Evolutionary conservation across 2,888 invertebrate species (phyloP), one percentile per base, ranked within the genome.

Genomic region (Diplolepis rosae): DNA sequence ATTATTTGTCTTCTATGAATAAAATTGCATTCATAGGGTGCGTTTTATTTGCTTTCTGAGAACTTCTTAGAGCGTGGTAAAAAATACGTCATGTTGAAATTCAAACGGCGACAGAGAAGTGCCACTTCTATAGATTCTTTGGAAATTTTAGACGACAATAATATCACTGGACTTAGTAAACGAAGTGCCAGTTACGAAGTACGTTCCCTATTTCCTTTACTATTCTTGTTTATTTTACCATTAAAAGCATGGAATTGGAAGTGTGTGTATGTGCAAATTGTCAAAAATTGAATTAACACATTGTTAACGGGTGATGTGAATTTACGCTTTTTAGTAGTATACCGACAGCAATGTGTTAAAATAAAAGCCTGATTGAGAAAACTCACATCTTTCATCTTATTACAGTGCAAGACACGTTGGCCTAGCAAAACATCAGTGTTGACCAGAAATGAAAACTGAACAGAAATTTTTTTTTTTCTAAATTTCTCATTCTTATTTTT

Each of bases 71-170:
- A 18, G 11, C 9, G 6, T 11, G 39, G 4, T 24, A 13, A 39
- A 39, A 61, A 11, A n/a, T 11, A 24, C 66, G 66, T 54, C 35
- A 39, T 68, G 39, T 1, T 24, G 35, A 11, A 11, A 48, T 15
- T 45, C 35, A 61, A 42, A 61, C 15, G 5, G 2, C 30, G 22
- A 1, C 76, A 73, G 68, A 78, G 77, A 65, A 84, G 84, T 45
- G 74, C 75, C 9, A 80, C 82, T 1, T 84, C 84, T 3, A 77
- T 82, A 30, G 84, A 84, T 72, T 83, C 84, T 1, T 69, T 80
- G 24, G 84, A 84, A 30, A 66, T 77, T 39, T 83, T 84, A 1
- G 83, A 85, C 24, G 72, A 48, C 66, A 83, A 84, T 67, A 74
- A 77, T 30, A 66, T 35, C 18, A 66, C 51, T 15, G 48, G 18